A percentile compares a stretch with the other conserved stretches of the same genome.
Conservation (phyloP, 2,888 invertebrate species). For the Lottia gigantea region DNA sequence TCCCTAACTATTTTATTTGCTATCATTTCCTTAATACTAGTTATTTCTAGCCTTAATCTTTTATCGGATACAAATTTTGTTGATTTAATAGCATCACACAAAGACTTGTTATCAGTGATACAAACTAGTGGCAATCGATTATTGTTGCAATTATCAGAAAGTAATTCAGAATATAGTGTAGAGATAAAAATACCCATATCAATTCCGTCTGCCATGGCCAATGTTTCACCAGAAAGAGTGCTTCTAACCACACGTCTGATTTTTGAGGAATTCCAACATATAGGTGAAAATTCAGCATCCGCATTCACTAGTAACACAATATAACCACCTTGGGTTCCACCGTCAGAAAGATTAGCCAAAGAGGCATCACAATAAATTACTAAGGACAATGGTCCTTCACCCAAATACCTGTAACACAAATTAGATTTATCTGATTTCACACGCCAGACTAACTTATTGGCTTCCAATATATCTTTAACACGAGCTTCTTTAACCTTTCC, state of each 20-base stretch:
- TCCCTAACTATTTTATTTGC: slow-evolving; percentile 7
- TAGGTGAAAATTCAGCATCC: neutral
- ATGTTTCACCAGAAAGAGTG: neutral
- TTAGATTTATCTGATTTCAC: slow-evolving; percentile 13
- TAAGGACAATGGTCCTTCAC: slow-evolving; percentile 6
- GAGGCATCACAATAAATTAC: slow-evolving; percentile 8
- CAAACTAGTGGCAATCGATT: neutral
- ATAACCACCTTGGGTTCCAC: slow-evolving; percentile 10
- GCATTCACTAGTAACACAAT: slow-evolving; percentile 3
- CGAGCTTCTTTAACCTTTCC: neutral
- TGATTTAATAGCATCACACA: slow-evolving; percentile 9
- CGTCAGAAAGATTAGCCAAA: slow-evolving; percentile 11
- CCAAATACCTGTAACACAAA: neutral
- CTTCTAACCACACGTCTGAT: slow-evolving; percentile 10
- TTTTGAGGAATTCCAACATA: neutral
- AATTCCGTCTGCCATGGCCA: slow-evolving; percentile 8
- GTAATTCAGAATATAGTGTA: slow-evolving; percentile 2
- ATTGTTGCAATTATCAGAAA: neutral
- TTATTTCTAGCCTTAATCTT: slow-evolving; percentile 1
- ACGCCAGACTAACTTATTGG: slow-evolving; percentile 14
- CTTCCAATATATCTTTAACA: slow-evolving; percentile 10
- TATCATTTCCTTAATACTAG: slow-evolving; percentile 8
- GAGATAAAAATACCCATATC: slow-evolving; percentile 1
- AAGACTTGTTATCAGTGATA: slow-evolving; percentile 1
- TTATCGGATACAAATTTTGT: slow-evolving; percentile 2